Evolutionary conservation across 1,140 invertebrate species (phyloP).

Genomic region (Carposina sasakii): DNA sequence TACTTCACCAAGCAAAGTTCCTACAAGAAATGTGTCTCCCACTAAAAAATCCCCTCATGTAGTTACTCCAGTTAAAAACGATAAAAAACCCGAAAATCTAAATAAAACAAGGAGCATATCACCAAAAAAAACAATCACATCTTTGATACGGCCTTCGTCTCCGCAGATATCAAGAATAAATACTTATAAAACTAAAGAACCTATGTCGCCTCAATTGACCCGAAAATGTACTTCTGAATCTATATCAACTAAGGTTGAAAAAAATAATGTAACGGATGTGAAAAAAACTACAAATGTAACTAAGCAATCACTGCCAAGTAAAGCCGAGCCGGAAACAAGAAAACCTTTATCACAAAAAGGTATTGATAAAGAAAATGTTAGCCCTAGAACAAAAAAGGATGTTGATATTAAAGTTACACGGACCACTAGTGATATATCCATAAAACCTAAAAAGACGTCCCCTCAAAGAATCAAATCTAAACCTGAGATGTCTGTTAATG

Average conservation of each 20-base stretch:
- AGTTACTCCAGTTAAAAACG: conserved; percentile 27
- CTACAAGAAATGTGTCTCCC: conserved; percentile 50
- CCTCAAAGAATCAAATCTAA: conserved; percentile 61
- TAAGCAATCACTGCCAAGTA: conserved; percentile 33
- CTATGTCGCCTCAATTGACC: conserved; percentile 26
- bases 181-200: conserved; percentile 43
- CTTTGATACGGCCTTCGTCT: conserved; percentile 45
- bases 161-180: conserved; percentile 43
- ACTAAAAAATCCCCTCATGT: conserved; percentile 39
- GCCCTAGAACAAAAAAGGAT: conserved; percentile 55
- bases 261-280: conserved; percentile 41
- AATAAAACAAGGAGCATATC: conserved; percentile 49
- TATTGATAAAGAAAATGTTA: conserved; percentile 37
- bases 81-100: conserved; percentile 28
- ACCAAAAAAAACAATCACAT: conserved; percentile 44
- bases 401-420: conserved; percentile 70
- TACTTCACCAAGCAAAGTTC: conserved; percentile 35
- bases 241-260: conserved; percentile 37
- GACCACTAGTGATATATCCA: conserved; percentile 72
- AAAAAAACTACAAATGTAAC: conserved; percentile 37
- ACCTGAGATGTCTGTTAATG: conserved; percentile 64
- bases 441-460: conserved; percentile 64
- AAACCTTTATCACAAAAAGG: conserved; percentile 30
- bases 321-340: conserved; percentile 37
- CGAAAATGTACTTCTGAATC: conserved; percentile 38